Evolutionary conservation across 2,888 invertebrate species (phyloP), one percentile per base, ranked within the genome.

Genomic region (Chymomyza fuscimana): DNA sequence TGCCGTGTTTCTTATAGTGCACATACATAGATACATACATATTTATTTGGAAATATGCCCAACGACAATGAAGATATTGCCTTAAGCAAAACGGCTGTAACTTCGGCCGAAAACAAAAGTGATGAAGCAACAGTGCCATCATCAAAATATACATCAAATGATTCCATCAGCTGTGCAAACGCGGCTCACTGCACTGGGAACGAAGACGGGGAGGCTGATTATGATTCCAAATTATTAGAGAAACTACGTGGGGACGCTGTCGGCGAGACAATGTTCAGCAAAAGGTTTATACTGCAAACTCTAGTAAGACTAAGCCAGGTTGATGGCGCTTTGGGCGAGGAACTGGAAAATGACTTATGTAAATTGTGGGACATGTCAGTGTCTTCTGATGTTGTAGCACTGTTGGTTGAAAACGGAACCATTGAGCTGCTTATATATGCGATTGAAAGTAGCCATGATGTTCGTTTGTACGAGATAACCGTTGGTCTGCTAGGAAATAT

Each of bases 401-500:
- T 95, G 86, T 92, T 97, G 12, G 91, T 95, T 67, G 93, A 94
- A 79, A 94, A 96, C 73, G 93, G 95, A 73, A 94, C 95, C 70
- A 92, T 96, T 5, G 94, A 94, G 67, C 65, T 92, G 0, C 90
- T 92, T 22, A 80, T 89, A n/a, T 85, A 81, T 62, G 92, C 96
- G 19, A 94, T 95, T 16, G 93, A 93, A 69, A 93, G 93, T 0
- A 93, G 95, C 0, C 93, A 93, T 63, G 93, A 94, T 52, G 93
- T 93, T 10, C 93, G 97, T 77, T 92, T 96, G 50, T 93, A 94
- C 63, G 98, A 98, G 93, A 96, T 97, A 78, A 92, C 96, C 51
- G 92, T 97, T 16, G 97, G 97, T 6, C 96, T 97, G 67, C 93
- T 97, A 70, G 96, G 95, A 1, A 98, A 98, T 91, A 95, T 97